Evolutionary conservation across 2,888 invertebrate species (phyloP).

Genomic region (Athalia rosae): DNA sequence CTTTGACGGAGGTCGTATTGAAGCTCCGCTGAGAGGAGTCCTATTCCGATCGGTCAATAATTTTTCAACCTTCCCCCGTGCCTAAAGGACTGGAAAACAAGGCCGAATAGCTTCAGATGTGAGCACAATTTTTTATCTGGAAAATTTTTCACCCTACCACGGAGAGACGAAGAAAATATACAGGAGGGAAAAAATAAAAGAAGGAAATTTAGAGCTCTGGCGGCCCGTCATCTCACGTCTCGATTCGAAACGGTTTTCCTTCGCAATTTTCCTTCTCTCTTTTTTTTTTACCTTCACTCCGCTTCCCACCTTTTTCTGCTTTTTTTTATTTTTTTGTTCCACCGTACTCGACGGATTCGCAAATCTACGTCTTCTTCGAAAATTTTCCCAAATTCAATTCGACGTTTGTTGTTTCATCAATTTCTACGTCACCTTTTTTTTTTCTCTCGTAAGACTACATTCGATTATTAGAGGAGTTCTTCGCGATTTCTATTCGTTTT

Average conservation of each 20-base stretch:
- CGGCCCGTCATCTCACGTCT: too few relatives aligned
- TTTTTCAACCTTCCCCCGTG: constrained; percentile 49
- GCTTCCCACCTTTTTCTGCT: background rate
- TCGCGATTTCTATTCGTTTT: background rate
- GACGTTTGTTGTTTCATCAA: background rate
- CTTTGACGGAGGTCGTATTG: constrained; percentile 21
- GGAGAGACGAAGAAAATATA: background rate
- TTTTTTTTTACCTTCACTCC: background rate
- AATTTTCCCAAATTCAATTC: constrained; percentile 13
- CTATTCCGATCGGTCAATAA: constrained; percentile 32
- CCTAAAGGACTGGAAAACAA: constrained; percentile 56
- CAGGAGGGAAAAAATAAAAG: background rate
- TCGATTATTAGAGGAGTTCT: background rate
- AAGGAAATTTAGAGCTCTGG: background rate
- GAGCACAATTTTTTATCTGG: constrained; percentile 53
- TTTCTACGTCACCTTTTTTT: background rate
- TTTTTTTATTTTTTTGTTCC: background rate
- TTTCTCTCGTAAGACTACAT: too few relatives aligned
- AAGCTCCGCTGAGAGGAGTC: background rate
- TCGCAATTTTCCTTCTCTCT: background rate
- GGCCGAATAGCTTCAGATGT: constrained; percentile 46
- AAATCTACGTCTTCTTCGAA: background rate
- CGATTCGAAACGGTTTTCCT: background rate
- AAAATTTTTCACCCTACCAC: constrained; percentile 47
- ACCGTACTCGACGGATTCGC: constrained; percentile 10